Conservation (phyloP, 2,113 vertebrate species). For the Paratilapia polleni region DNA sequence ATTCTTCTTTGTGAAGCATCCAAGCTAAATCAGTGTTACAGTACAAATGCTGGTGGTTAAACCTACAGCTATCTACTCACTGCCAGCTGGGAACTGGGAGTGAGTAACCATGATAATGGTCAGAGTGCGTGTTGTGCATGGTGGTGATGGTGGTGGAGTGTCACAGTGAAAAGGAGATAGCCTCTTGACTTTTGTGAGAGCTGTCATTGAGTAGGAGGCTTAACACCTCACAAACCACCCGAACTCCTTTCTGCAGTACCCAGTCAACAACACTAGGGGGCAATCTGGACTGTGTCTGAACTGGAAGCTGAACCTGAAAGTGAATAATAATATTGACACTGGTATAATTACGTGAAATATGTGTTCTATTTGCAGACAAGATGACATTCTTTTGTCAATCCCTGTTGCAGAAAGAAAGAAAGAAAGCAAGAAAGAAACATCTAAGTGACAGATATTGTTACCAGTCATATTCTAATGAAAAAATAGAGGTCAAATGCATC, state of each 20-base stretch:
- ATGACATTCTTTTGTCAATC: not conserved
- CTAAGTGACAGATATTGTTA: not conserved
- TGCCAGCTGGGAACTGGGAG: not conserved
- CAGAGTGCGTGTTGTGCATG: constrained; percentile 6
- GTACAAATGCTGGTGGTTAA: not conserved
- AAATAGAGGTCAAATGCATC: not conserved
- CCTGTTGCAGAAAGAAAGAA: not conserved
- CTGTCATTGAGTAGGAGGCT: constrained; percentile 37
- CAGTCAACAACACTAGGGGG: constrained; percentile 32
- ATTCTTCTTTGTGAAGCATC: not conserved
- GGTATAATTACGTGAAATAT: not conserved
- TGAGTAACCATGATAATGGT: not conserved
- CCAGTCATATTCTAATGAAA: not conserved
- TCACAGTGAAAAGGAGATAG: constrained; percentile 33
- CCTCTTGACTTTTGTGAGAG: constrained; percentile 49
- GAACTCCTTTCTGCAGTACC: constrained; percentile 21
- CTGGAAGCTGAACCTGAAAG: not conserved
- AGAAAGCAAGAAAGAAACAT: too few relatives aligned
- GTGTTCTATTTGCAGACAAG: not conserved
- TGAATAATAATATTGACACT: not conserved
- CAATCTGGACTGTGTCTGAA: constrained; percentile 50
- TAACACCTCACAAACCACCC: constrained; percentile 14
- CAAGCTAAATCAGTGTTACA: not conserved
- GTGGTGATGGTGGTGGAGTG: not conserved
- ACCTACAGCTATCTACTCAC: not conserved